Conservation (phyloP, 2,113 vertebrate species). For the Pluvialis apricaria region DNA sequence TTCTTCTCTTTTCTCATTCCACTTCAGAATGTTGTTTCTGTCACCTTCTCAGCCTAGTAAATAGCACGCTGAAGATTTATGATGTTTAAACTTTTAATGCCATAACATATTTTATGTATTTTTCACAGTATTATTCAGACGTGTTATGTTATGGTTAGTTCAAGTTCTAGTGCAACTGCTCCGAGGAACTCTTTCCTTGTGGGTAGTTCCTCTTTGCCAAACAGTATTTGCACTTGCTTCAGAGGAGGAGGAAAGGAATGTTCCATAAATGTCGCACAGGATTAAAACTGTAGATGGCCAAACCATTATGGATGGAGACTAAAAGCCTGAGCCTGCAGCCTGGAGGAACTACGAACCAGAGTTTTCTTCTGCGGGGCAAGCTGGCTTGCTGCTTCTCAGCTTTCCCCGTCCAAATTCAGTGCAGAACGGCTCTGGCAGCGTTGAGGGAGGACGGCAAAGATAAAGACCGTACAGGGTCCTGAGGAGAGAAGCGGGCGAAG, state of each 20-base stretch:
- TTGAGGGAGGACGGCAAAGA: neutral
- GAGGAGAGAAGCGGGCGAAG: neutral
- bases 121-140: conserved; percentile 23
- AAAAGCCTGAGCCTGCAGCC: neutral
- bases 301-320: neutral
- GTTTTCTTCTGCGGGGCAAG: neutral
- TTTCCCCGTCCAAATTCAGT: rapidly evolving
- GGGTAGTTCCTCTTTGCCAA: conserved; percentile 32
- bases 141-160: conserved; percentile 53
- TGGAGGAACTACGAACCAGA: neutral
- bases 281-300: neutral
- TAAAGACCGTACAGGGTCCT: rapidly evolving
- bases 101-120: neutral
- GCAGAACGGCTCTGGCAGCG: neutral
- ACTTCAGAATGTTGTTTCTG: conserved; percentile 53
- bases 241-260: conserved; percentile 36
- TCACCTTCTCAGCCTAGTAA: conserved; percentile 57
- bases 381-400: neutral
- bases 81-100: conserved; percentile 12
- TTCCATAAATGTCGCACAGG: conserved; percentile 11
- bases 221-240: conserved; percentile 42
- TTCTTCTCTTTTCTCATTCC: conserved; percentile 14
- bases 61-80: conserved; percentile 1
- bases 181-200: conserved; percentile 17
- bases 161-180: neutral